Conservation (phyloP, 2,888 invertebrate species). For the Phoenoteleia sp. region DNA sequence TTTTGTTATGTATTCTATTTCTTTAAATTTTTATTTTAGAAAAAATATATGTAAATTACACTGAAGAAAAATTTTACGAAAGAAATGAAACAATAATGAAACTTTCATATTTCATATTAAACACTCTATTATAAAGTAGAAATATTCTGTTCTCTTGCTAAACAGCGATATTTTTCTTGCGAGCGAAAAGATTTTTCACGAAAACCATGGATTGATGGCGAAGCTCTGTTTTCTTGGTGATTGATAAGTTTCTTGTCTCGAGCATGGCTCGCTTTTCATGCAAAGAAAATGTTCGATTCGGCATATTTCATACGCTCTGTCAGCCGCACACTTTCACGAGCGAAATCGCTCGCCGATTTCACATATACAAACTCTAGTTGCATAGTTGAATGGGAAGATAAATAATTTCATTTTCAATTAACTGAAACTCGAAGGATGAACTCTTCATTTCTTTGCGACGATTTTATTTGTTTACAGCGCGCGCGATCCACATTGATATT, state of each 20-base stretch:
- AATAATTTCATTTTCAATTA: conserved; percentile 80
- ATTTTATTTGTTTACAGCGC: no score
- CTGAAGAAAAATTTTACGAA: no score
- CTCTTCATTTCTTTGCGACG: conserved; percentile 65
- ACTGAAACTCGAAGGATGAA: conserved; percentile 60
- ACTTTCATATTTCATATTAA: no score
- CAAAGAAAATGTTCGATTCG: conserved; percentile 32
- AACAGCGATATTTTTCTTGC: conserved; percentile 1
- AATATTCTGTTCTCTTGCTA: no score
- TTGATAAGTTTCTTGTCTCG: conserved; percentile 40
- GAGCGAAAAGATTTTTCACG: neutral
- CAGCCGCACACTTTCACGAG: conserved; percentile 8
- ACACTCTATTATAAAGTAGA: no score
- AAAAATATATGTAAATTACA: no score
- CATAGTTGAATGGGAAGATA: conserved; percentile 58
- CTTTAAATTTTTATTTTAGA: no score
- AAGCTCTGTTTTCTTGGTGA: conserved; percentile 23
- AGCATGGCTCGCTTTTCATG: neutral
- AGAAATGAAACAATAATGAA: no score
- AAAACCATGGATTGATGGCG: conserved; percentile 22
- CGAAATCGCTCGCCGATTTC: conserved; percentile 18
- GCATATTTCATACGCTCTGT: conserved; percentile 37
- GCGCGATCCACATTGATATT: no score
- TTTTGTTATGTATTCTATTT: no score
- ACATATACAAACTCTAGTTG: conserved; percentile 30